Evolutionary conservation across 2,797 vertebrate genomes (phyloP), one percentile per base, ranked within the genome.

Genomic region (Neoniphon sammara): DNA sequence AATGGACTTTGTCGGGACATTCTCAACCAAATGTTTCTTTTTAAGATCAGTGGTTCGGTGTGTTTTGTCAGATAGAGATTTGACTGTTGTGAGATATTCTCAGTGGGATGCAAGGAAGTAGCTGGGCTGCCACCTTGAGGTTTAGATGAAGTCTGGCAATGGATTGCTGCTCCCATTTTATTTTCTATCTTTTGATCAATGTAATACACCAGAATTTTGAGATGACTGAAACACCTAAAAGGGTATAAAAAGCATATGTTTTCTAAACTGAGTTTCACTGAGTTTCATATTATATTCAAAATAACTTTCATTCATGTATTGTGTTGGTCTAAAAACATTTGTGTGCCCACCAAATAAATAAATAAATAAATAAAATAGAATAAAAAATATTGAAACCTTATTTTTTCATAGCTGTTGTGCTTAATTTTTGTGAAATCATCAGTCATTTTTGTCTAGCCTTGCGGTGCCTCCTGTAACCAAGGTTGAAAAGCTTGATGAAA

Each of bases 101-200:
- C 77, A 84, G 68, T 72, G 52, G 71, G 80, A 77, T 74, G 70
- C 52, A 58, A 87, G 75, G 74, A 80, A 90, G 87, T 83, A 87
- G 73, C 82, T 91, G 92, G 87, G 66, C 91, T 93, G 92, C 91
- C 91, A 92, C 87, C 91, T 93, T 88, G 85, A 93, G 91, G 90
- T 81, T 84, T 85, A 72, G 73, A 66, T 86, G 88, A 76, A 90
- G 66, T 83, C 80, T 69, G 79, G 79, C 70, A 42, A 60, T 18
- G 23, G 14, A 21, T 17, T 56, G 36, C 39, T 36, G 53, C 44
- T 60, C 49, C 30, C 54, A 34, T 9, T 36, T 3, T 59, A 59
- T 70, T 68, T 59, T 36, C 44, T 70, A 34, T 47, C 54, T 8
- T 25, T 5, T 59, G 27, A 44, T 44, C 42, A 44, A 5, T 17